A percentile compares a stretch with the other conserved stretches of the same genome.
These are phyloP conservation scores for Strigamia crassipes DNA, from an alignment of 2,888 invertebrate species.

Conservation along the genomic window DNA sequence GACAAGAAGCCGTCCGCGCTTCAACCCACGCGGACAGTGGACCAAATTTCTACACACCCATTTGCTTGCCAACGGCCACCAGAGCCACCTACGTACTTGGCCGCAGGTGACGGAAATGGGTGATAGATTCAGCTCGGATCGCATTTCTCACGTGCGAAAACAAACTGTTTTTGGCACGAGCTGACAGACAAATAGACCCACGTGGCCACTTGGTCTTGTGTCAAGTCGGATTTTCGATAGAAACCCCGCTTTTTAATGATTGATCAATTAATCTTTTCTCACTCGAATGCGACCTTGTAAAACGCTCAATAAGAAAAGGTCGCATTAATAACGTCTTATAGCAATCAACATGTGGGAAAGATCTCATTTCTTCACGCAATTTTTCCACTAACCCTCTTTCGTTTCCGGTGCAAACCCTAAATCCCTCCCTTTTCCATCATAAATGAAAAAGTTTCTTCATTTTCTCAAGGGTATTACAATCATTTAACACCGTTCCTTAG, in stretches of 20 bases:
- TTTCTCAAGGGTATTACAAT: constrained; percentile 10
- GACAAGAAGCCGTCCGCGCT: background rate
- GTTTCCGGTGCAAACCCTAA: background rate
- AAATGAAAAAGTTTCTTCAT: background rate
- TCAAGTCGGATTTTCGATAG: background rate
- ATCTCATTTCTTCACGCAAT: constrained; percentile 17
- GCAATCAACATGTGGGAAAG: constrained; percentile 22
- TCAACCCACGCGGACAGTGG: background rate
- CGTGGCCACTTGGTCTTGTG: background rate
- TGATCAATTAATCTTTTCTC: background rate
- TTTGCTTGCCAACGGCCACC: constrained; percentile 10
- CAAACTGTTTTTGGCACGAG: constrained; percentile 31
- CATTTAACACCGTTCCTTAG: background rate
- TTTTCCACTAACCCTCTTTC: constrained; percentile 7
- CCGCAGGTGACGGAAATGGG: constrained; percentile 38
- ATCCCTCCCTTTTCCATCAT: background rate
- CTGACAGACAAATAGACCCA: constrained; percentile 26
- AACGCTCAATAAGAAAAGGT: background rate
- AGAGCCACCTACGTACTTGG: background rate
- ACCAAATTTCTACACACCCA: background rate
- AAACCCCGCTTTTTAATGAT: background rate
- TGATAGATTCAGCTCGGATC: constrained; percentile 15
- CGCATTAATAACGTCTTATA: background rate
- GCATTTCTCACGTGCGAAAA: constrained; percentile 36
- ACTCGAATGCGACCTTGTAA: background rate